A percentile compares a stretch with the other conserved stretches of the same genome.
phyloP scores from a whole-genome alignment of 1,140 invertebrate genomes.

The Sminthurinus signatus region DNA sequence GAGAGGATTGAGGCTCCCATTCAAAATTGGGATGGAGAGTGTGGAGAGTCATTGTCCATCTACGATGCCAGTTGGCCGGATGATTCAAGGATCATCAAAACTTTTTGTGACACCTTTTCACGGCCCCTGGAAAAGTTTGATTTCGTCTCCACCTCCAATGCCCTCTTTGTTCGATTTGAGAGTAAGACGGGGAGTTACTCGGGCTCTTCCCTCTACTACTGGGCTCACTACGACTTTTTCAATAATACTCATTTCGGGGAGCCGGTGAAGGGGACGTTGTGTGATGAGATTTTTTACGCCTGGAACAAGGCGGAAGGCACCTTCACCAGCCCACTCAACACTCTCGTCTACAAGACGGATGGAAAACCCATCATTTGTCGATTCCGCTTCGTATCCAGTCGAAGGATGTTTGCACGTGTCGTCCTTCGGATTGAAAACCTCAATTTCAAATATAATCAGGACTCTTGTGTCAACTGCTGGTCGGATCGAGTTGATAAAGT shows the following conservation, averaged over 20 bases:
- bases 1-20: slow-evolving; percentile 75
- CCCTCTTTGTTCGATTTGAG: slow-evolving; percentile 77
- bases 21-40: slow-evolving; percentile 74
- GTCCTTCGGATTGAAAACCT: slow-evolving; percentile 64
- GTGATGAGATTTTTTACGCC: slow-evolving; percentile 75
- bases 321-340: slow-evolving; percentile 72
- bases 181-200: slow-evolving; percentile 86
- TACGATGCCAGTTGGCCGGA: slow-evolving; percentile 79
- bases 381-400: slow-evolving; percentile 74
- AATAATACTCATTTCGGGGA: slow-evolving; percentile 78
- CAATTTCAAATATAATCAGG: slow-evolving; percentile 69
- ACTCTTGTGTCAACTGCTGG: slow-evolving; percentile 71
- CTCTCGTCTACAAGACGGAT: slow-evolving; percentile 69
- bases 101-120: slow-evolving; percentile 86
- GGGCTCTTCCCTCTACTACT: slow-evolving; percentile 78
- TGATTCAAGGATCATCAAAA: slow-evolving; percentile 71
- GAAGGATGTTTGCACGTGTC: slow-evolving; percentile 67
- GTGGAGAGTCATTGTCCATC: slow-evolving; percentile 77
- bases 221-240: slow-evolving; percentile 88
- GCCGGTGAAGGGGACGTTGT: slow-evolving; percentile 66
- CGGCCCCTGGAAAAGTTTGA: slow-evolving; percentile 85
- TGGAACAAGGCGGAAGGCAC: slow-evolving; percentile 63
- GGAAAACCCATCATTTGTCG: slow-evolving; percentile 57
- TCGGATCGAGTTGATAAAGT: slow-evolving; percentile 74
- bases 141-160: slow-evolving; percentile 76